These are phyloP conservation scores for Griposia aprilina DNA, from an alignment of 2,888 invertebrate species.

Conservation along the genomic window DNA sequence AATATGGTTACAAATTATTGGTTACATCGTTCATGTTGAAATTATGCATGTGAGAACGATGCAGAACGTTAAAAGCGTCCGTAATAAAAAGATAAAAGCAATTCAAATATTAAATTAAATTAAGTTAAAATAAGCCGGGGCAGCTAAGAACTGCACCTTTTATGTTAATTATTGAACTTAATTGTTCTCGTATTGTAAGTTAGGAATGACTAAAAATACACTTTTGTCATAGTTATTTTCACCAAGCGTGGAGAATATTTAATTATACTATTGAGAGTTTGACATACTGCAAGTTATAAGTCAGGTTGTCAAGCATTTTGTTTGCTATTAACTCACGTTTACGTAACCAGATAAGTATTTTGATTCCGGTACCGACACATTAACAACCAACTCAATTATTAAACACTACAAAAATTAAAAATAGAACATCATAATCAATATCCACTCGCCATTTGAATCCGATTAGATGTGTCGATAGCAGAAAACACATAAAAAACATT, in stretches of 20 bases:
- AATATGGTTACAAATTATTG: too few species aligned
- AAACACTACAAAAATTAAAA: conserved; percentile 9
- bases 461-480: conserved; percentile 25
- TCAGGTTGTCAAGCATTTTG: background rate
- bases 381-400: conserved; percentile 1
- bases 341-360: too few species aligned
- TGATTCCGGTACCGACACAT: conserved; percentile 1
- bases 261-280: background rate
- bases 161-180: background rate
- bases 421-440: conserved; percentile 5
- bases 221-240: background rate
- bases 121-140: too few species aligned
- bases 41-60: too few species aligned
- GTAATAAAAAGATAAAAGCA: too few species aligned
- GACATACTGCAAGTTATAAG: background rate
- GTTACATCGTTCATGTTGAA: too few species aligned
- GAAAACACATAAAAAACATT: conserved; percentile 18
- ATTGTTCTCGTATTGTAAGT: background rate
- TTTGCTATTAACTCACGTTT: background rate
- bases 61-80: too few species aligned
- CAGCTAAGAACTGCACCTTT: background rate
- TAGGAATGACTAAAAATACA: background rate
- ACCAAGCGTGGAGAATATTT: background rate
- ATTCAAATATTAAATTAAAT: too few species aligned
- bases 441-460: conserved; percentile 21